A percentile compares a stretch with the other conserved stretches of the same genome.
These are phyloP conservation scores for Magallana ariakensis DNA, from an alignment of 1,140 invertebrate species.

Conservation along the genomic window DNA sequence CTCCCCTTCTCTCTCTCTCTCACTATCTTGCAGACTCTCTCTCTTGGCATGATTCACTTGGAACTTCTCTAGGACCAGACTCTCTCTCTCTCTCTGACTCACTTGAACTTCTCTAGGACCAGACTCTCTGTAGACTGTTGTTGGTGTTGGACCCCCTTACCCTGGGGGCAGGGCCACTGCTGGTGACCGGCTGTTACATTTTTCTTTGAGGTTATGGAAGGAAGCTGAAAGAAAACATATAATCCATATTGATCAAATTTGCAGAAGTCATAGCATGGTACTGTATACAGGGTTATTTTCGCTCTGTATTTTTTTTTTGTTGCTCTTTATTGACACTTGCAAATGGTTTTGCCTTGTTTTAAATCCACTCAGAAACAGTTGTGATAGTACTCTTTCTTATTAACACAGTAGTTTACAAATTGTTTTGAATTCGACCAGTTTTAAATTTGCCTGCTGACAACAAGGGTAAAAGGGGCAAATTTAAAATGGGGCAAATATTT, in stretches of 20 bases:
- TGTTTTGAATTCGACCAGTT: too few species aligned
- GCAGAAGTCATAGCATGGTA: background rate
- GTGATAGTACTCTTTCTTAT: too few species aligned
- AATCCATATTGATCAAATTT: background rate
- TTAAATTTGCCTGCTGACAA: too few species aligned
- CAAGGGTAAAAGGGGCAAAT: too few species aligned
- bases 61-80: background rate
- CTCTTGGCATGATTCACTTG: too few species aligned
- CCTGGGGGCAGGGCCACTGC: conserved; percentile 63
- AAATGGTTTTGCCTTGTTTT: too few species aligned
- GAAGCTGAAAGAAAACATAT: conserved; percentile 61
- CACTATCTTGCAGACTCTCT: too few species aligned
- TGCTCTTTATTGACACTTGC: too few species aligned
- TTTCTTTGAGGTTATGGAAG: conserved; percentile 62
- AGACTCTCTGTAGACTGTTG: conserved; percentile 67
- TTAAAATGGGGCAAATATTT: too few species aligned
- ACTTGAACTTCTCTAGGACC: conserved; percentile 76
- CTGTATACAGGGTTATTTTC: background rate
- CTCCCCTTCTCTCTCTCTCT: too few species aligned
- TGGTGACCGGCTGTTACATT: conserved; percentile 35
- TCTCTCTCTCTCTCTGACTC: background rate
- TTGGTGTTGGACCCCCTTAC: conserved; percentile 64
- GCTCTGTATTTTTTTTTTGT: background rate
- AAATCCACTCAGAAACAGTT: too few species aligned
- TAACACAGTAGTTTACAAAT: too few species aligned